Evolutionary conservation across 2,113 vertebrate species (phyloP), one percentile per base, ranked within the genome.

Genomic region (Microtus montanus): DNA sequence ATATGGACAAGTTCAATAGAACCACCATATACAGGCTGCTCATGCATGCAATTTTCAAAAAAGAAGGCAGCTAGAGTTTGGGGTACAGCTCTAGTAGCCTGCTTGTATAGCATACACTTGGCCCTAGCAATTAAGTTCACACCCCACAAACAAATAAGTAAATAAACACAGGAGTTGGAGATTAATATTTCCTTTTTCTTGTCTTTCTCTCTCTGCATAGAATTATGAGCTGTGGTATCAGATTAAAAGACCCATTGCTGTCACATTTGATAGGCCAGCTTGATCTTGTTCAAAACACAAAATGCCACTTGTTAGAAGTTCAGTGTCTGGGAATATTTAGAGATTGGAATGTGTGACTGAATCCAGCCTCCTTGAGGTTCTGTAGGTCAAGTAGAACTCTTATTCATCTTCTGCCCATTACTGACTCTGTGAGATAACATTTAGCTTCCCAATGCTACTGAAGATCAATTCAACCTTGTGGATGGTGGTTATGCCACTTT

Each of bases 271-370:
- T 33, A 38, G 64, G 12, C 24, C 38, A 77, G 35, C 6, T 63
- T 91, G 79, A 9, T 7, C 75, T 86, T 11, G 13, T 95, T 30
- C 24, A 82, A 75, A 95, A 80, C 28, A 70, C 8, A 1, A 82
- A 82, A 38, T 38, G 33, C 38, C 44, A 28, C 20, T 64, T 79
- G 30, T 11, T 49, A 13, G 66, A 80, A 68, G 38, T 12, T 66
- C 54, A 47, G 11, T 30, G 33, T 68, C 54, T 96, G 90, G 54
- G 44, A 94, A 86, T 90, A 86, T 90, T 90, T 96, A 52, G 78
- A 92, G 1, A 41, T 17, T 70, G 86, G 80, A 92, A 92, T 61
- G 73, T 82, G 86, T 82, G 66, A 68, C 38, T 52, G 5, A 66
- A 64, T 79, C 9, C 73, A 85, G 85, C 28, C 89, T 92, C 64